Base-by-base conservation (phyloP, 1,140 invertebrate genomes). In the Halesus radiatus region DNA sequence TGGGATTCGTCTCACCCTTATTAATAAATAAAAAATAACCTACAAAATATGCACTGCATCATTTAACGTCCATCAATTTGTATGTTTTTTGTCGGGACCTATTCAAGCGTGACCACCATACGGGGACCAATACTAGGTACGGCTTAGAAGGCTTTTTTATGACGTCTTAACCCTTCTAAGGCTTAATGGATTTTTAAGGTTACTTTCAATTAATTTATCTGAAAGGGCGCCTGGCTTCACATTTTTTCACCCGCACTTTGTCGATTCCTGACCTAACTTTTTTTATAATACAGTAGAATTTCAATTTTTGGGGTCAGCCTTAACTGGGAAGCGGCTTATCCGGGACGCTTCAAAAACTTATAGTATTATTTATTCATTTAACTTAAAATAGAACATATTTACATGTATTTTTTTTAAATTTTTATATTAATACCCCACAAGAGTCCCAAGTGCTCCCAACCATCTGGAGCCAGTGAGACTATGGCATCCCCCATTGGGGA, bases 181-280 rank as follows among this genome's bases (percentile, higher is more conserved):
- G 60, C 79, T 70, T 83, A 83, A 83, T 83, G 82, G 76, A 83
- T 81, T 83, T 82, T 83, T 83, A 79, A 81, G 82, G 79, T 74
- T 45, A 81, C 70, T 83, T 83, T 83, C 79, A 80, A 83, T 83
- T 83, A 83, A 83, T 79, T 83, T 80, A 83, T 80, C 79, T 80
- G 81, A 78, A 80, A 78, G 78, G 76, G 75, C 81, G 72, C 70
- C 72, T 72, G 26, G n/a, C 16, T 8, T 45, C 13, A 45, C 10
- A 45, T 45, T 45, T 78, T 80, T 83, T 80, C 80, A 70, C 20
- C 16, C 23, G 66, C 73, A 53, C 50, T 52, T 50, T 75, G 76
- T 54, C 66, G 26, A 52, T 53, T 56, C 50, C 66, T 45, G 37
- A 45, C 37, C 37, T 45, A 45, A 60, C 66, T 58, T n/a, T 81